Base-by-base conservation (phyloP, 2,888 invertebrate genomes). In the Cryptocephalus moraei region DNA sequence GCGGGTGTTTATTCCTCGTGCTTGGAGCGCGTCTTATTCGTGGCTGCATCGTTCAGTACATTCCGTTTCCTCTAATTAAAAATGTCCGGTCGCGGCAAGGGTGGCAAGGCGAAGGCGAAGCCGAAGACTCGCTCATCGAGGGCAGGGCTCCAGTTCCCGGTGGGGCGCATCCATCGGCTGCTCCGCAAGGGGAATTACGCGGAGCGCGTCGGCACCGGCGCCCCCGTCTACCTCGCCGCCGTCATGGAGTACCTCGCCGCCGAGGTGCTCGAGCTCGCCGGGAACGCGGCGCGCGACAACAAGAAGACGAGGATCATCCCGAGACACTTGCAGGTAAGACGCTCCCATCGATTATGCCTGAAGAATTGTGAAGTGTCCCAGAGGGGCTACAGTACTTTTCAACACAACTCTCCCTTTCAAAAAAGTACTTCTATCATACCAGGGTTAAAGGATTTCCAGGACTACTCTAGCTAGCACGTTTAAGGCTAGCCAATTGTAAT, bases 261-360 rank as follows among this genome's bases (percentile, higher is more conserved):
- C 51, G 86, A 86, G 73, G 77, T 82, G 10, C 62, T 82, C 48
- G 82, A 82, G 60, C 71, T 82, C 66, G 78, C 82, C 6, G 81
- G 79, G 8, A 82, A 82, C 56, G 81, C 80, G 11, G 81, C 82
- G 1, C 66, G 75, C 36, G 83, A 84, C 60, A 84, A 85, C 68
- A 80, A 82, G 58, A 85, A 81, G 66, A 74, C 77, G 2, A 69
- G 81, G 70, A 88, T 91, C 61, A 82, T 84, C 48, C 86, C 88
- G 1, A 76, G 88, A 42, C 89, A 89, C 66, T 73, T 90, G 31
- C 84, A 89, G 64, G 63, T 90, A 22, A 22, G n/a, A 22, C 22
- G 22, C 22, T 22, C 54, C n/a, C n/a, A n/a, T 22, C 22, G 22
- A 22, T 22, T 22, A 22, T 22, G n/a, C n/a, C n/a, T n/a, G n/a